Base-by-base conservation (phyloP, 2,888 invertebrate genomes). In the Dicyrtoma fusca region DNA sequence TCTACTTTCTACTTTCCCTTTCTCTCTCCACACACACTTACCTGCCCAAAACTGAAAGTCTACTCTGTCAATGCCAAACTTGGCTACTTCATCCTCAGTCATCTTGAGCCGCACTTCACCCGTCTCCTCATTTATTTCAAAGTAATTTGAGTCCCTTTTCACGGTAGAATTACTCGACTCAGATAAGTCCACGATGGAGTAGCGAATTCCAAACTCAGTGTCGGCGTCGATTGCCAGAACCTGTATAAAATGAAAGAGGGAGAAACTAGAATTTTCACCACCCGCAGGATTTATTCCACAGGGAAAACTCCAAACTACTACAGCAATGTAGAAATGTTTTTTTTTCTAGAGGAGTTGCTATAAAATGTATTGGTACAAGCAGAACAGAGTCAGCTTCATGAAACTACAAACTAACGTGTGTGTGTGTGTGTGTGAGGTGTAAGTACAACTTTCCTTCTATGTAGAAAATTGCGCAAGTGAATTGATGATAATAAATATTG, bases 211-310 rank as follows among this genome's bases (percentile, higher is more conserved):
- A 71, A 87, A 86, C 77, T 90, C 91, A 80, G 90, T 90, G 86
- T 95, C 95, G 1, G 85, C 84, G 84, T 96, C 96, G n/a, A 84
- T 83, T 26, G 95, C 95, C 82, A 87, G 88, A 1, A 89, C 84
- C 87, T 88, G 77, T 64, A 81, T 81, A 68, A 61, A 8, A 21
- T 5, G 21, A 55, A 6, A 55, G 55, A 55, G 59, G 6, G 61
- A 61, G 21, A 59, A 25, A 26, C 26, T n/a, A 47, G 47, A 57
- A 55, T 45, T 68, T 68, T 47, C 68, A 68, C 64, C 17, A 26
- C 68, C 51, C 44, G 42, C 25, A 68, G 68, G 68, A 68, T 68
- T 68, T 68, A 53, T 68, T 25, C 59, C 17, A 14, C n/a, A 3
- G 42, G 42, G 44, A 44, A 61, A 61, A 34, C 42, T n/a, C 4